These are phyloP conservation scores for Leptinotarsa haldemani DNA, from an alignment of 2,888 invertebrate genomes.

Conservation along the genomic window DNA sequence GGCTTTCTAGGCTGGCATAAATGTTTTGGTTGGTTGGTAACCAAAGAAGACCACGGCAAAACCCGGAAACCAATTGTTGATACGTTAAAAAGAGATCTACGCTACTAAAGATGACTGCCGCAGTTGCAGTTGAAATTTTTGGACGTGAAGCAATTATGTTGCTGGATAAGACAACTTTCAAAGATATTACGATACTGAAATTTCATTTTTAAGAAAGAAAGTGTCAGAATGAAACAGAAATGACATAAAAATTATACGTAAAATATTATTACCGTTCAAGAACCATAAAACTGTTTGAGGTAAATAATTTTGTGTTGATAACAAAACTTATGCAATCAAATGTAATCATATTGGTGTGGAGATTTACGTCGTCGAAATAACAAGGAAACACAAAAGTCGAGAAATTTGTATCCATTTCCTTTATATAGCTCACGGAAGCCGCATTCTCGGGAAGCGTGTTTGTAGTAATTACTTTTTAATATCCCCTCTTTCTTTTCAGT, in stretches of 20 bases:
- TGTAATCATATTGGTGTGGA: neutral
- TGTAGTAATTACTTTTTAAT: constrained; percentile 18
- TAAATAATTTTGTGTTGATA: neutral
- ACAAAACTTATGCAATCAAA: neutral
- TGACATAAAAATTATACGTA: neutral
- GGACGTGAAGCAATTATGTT: too few relatives aligned
- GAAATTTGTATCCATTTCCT: constrained; percentile 14
- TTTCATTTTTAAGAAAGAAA: too few relatives aligned
- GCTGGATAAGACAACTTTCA: too few relatives aligned
- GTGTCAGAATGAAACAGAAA: too few relatives aligned
- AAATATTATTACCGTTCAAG: neutral
- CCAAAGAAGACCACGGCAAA: too few relatives aligned
- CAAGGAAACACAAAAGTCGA: constrained; percentile 4
- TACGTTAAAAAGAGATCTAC: too few relatives aligned
- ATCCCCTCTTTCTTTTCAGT: constrained; percentile 19
- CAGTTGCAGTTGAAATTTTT: too few relatives aligned
- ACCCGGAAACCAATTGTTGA: too few relatives aligned
- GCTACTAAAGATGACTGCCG: too few relatives aligned
- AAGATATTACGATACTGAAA: too few relatives aligned
- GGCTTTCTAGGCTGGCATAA: too few relatives aligned
- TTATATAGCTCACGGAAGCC: constrained; percentile 16
- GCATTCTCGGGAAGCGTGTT: constrained; percentile 13
- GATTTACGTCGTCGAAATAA: neutral
- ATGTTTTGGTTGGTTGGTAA: too few relatives aligned
- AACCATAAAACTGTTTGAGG: neutral